Base-by-base conservation (phyloP, 2,888 invertebrate genomes). In the Dugesia japonica region DNA sequence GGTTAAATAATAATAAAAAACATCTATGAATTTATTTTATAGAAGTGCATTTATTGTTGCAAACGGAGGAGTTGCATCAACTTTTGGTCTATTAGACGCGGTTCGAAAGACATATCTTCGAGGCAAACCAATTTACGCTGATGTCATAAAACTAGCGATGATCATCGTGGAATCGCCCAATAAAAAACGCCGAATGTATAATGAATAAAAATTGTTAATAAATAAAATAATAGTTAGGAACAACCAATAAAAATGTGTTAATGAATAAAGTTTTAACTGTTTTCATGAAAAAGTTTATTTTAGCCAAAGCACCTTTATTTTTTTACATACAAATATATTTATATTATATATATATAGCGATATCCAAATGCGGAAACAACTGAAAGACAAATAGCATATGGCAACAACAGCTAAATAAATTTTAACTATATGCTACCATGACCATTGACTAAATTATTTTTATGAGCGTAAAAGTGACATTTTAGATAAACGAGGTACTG, bases 301-400 rank as follows among this genome's bases (percentile, higher is more conserved):
- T 31, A 56, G 56, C n/a, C 56, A 56, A 56, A 56, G n/a, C 56
- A 56, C 56, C 56, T 56, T 56, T 56, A 56, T 56, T 56, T n/a
- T n/a, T 31, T 56, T 56, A 56, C 56, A 56, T 56, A 56, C 56
- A 56, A 56, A 56, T 56, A 20, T 56, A 56, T 56, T 20, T 56
- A 31, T n/a, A n/a, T n/a, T n/a, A n/a, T n/a, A n/a, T 31, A 31
- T 31, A 31, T 56, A 56, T 56, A n/a, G n/a, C n/a, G n/a, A 56
- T 56, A 56, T 56, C 17, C 56, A 56, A 56, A 56, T 56, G 56
- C 56, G 56, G 56, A 56, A 56, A n/a, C 56, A 56, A 56, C 23
- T 56, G 56, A 56, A 56, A 56, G 56, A 56, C 56, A 56, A 56
- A 13, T 56, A 56, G 56, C 17, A n/a, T 56, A 56, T 56, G 56